These are phyloP conservation scores for Synanthedon andrenaeformis DNA, from an alignment of 2,888 invertebrate species.

Conservation along the genomic window DNA sequence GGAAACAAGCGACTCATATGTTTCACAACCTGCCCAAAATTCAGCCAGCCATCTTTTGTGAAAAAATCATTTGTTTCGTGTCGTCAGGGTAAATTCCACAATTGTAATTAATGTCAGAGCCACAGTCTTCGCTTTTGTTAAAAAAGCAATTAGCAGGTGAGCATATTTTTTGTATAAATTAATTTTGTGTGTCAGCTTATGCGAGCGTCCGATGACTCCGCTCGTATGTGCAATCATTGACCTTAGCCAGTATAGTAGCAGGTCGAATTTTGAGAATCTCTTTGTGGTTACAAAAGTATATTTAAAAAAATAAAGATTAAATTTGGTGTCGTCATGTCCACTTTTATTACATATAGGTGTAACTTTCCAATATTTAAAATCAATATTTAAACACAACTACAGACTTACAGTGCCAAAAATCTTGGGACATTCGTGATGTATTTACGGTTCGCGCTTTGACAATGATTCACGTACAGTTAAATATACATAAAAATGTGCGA, in stretches of 20 bases:
- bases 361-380: conserved; percentile 34
- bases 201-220: conserved; percentile 43
- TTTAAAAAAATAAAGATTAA: not conserved
- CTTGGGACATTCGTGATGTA: conserved; percentile 24
- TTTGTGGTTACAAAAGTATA: conserved; percentile 2
- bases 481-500: conserved; percentile 8
- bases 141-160: conserved; percentile 96
- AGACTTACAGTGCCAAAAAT: conserved; percentile 39
- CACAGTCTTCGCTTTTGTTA: conserved; percentile 94
- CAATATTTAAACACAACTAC: conserved; percentile 54
- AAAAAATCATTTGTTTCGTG: conserved; percentile 79
- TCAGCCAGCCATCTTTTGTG: conserved; percentile 81
- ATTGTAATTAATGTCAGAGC: conserved; percentile 93
- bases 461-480: conserved; percentile 24
- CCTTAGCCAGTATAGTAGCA: conserved; percentile 35
- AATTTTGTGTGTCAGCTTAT: conserved; percentile 29
- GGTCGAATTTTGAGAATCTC: conserved; percentile 49
- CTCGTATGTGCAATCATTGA: conserved; percentile 55
- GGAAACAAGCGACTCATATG: conserved; percentile 66
- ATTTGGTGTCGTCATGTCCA: not conserved
- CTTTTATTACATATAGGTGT: not conserved
- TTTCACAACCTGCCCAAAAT: conserved; percentile 67
- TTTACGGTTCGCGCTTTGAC: conserved; percentile 32
- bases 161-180: conserved; percentile 28
- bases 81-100: conserved; percentile 80